phyloP scores from a whole-genome alignment of 2,888 invertebrate genomes.

The Quadroppia sp. region DNA sequence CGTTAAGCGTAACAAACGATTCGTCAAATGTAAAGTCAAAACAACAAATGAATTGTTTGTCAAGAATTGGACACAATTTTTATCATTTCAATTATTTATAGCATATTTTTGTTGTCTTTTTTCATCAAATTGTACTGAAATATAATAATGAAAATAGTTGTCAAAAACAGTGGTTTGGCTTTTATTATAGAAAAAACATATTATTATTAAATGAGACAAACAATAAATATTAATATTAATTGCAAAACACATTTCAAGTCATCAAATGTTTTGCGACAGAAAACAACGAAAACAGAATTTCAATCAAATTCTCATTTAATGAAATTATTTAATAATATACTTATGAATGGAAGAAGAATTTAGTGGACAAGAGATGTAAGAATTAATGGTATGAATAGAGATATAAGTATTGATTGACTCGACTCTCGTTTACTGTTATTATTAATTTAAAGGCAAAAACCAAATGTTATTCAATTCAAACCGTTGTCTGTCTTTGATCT shows the following conservation, averaged over 20 bases:
- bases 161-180: neutral
- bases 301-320: neutral
- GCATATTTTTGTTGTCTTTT: neutral
- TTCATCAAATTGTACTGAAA: slow-evolving; percentile 9
- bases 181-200: neutral
- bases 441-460: slow-evolving; percentile 19
- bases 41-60: no score
- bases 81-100: slow-evolving; percentile 3
- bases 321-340: neutral
- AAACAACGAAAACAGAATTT: neutral
- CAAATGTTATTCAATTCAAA: no score
- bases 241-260: neutral
- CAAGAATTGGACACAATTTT: no score
- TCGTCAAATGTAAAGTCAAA: no score
- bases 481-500: no score
- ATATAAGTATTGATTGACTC: neutral
- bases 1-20: no score
- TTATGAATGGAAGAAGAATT: neutral
- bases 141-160: neutral
- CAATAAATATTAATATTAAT: neutral
- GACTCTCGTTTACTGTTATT: neutral
- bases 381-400: neutral
- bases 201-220: neutral
- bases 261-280: neutral
- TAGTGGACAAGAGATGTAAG: neutral